phyloP scores from a whole-genome alignment of 2,113 vertebrate species.

The Lanius collurio region DNA sequence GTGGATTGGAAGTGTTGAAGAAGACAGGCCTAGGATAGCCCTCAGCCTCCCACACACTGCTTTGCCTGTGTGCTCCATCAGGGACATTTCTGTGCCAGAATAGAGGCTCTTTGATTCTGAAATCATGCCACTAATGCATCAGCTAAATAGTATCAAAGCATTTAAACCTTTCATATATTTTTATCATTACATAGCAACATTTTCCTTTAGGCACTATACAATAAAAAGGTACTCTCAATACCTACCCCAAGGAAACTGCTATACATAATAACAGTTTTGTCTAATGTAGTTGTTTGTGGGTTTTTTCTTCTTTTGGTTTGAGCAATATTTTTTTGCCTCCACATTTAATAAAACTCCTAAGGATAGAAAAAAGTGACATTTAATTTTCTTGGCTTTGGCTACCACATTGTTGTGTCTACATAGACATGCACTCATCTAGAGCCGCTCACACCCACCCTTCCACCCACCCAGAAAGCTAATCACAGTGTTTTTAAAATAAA shows the following conservation, averaged over 20 bases:
- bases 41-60: neutral
- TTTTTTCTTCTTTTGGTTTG: neutral
- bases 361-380: neutral
- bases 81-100: neutral
- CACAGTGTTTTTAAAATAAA: neutral
- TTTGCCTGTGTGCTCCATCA: neutral
- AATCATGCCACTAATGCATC: neutral
- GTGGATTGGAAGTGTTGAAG: neutral
- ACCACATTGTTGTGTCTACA: constrained; percentile 16
- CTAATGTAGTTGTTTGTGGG: neutral
- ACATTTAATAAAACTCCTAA: neutral
- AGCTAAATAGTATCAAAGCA: neutral
- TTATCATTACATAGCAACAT: neutral
- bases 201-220: neutral
- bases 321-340: neutral
- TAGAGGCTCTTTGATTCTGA: neutral
- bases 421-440: neutral
- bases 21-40: neutral
- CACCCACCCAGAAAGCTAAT: neutral
- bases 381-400: constrained; percentile 21
- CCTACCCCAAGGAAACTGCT: neutral
- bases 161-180: neutral
- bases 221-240: neutral
- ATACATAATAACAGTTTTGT: neutral
- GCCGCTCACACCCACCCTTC: neutral